These are phyloP conservation scores for Drosophila monieri DNA, from an alignment of 2,888 invertebrate species.

Conservation along the genomic window DNA sequence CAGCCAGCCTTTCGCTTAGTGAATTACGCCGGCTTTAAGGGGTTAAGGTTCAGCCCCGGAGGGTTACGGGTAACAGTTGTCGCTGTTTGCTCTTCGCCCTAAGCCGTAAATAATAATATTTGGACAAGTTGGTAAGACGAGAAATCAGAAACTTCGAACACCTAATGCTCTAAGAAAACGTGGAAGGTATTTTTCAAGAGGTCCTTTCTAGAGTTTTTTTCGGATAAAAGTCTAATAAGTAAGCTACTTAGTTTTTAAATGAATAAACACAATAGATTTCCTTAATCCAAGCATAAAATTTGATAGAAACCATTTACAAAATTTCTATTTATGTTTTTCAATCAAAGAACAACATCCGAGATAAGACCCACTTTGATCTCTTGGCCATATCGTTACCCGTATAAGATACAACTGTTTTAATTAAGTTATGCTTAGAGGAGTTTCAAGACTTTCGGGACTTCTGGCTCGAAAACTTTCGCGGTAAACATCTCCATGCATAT, in stretches of 20 bases:
- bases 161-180: not conserved
- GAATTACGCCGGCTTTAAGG: constrained; percentile 76
- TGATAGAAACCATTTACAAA: not conserved
- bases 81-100: constrained; percentile 72
- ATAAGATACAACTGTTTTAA: constrained; percentile 28
- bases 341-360: constrained; percentile 4
- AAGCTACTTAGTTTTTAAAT: too few species aligned
- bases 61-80: constrained; percentile 74
- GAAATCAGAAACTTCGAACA: constrained; percentile 20
- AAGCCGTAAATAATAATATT: constrained; percentile 80
- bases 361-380: constrained; percentile 34
- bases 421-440: constrained; percentile 27
- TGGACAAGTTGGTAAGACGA: constrained; percentile 60
- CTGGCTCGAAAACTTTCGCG: constrained; percentile 20
- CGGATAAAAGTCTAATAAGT: too few species aligned
- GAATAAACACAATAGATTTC: too few species aligned
- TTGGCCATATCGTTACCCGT: constrained; percentile 16
- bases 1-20: constrained; percentile 71
- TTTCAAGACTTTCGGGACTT: constrained; percentile 5
- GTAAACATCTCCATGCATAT: constrained; percentile 40
- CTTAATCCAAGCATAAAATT: not conserved
- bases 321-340: not conserved
- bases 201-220: too few species aligned
- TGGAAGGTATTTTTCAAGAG: not conserved
- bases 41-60: constrained; percentile 71